These are phyloP conservation scores for Orchesellides sinensis DNA, from an alignment of 2,888 invertebrate genomes.

Conservation along the genomic window DNA sequence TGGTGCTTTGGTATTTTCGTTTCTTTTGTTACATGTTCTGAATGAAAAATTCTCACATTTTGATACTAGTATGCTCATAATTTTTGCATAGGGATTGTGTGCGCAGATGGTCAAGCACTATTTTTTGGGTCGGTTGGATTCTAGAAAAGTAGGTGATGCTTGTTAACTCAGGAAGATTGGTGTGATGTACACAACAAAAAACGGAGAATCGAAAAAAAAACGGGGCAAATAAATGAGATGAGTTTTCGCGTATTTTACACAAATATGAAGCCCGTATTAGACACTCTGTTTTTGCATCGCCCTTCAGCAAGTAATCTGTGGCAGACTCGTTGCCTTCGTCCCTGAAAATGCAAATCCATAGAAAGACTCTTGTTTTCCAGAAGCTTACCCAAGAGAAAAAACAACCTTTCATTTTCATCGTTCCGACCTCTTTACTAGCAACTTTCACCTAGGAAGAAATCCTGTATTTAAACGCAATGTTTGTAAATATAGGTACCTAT, in stretches of 20 bases:
- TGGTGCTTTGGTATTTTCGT: too few species aligned
- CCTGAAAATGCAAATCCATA: constrained; percentile 21
- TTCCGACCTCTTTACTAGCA: not conserved
- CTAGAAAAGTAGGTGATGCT: not conserved
- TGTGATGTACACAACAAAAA: too few species aligned
- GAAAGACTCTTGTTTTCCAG: not conserved
- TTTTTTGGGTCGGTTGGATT: constrained; percentile 49
- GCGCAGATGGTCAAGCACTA: constrained; percentile 16
- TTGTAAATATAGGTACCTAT: not conserved
- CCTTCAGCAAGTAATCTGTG: not conserved
- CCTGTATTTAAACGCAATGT: not conserved
- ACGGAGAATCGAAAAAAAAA: not conserved
- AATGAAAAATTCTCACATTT: too few species aligned
- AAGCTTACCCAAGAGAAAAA: not conserved
- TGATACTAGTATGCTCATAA: constrained; percentile 18
- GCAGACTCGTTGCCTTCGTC: constrained; percentile 10
- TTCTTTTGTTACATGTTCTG: too few species aligned
- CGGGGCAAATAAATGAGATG: not conserved
- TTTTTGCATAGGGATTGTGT: constrained; percentile 9
- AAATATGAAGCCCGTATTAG: not conserved
- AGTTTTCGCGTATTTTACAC: constrained; percentile 5
- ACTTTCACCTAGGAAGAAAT: not conserved
- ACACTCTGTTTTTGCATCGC: not conserved
- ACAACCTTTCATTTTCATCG: constrained; percentile 37
- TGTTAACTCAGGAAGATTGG: constrained; percentile 2